A percentile compares a stretch with the other conserved stretches of the same genome.
phyloP scores from a whole-genome alignment of 2,888 invertebrate species.

The Tipula helvola region DNA sequence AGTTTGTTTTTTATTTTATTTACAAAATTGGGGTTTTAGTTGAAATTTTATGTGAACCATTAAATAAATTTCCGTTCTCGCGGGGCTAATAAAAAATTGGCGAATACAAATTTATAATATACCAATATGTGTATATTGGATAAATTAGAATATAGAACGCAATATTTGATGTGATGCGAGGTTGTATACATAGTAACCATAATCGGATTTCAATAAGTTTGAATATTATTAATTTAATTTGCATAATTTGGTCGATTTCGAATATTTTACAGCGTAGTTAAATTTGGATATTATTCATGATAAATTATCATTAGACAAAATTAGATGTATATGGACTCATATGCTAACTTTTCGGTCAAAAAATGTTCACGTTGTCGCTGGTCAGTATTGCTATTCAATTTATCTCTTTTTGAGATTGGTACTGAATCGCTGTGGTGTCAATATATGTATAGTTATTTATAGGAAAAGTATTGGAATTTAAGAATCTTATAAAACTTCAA shows the following conservation, averaged over 20 bases:
- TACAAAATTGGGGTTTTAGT: not conserved
- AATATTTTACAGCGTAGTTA: not conserved
- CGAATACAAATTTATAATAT: not conserved
- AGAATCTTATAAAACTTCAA: too few relatives aligned
- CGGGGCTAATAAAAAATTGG: not conserved
- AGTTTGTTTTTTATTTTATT: not conserved
- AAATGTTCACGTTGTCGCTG: too few relatives aligned
- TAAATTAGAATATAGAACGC: not conserved
- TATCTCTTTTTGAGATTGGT: too few relatives aligned
- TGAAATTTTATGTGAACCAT: not conserved
- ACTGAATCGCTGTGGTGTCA: too few relatives aligned
- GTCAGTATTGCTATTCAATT: too few relatives aligned
- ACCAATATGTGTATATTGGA: not conserved
- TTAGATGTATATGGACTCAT: too few relatives aligned
- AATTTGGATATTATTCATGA: too few relatives aligned
- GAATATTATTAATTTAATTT: not conserved
- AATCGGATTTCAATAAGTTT: not conserved
- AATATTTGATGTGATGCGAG: not conserved
- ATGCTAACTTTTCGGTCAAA: too few relatives aligned
- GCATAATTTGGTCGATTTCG: not conserved
- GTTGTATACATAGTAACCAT: not conserved
- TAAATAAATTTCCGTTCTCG: not conserved
- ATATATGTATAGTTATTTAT: too few relatives aligned
- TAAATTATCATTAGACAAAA: too few relatives aligned
- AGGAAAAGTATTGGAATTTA: too few relatives aligned